These are phyloP conservation scores for Cephalotes varians DNA, from an alignment of 2,888 invertebrate species.

Conservation along the genomic window DNA sequence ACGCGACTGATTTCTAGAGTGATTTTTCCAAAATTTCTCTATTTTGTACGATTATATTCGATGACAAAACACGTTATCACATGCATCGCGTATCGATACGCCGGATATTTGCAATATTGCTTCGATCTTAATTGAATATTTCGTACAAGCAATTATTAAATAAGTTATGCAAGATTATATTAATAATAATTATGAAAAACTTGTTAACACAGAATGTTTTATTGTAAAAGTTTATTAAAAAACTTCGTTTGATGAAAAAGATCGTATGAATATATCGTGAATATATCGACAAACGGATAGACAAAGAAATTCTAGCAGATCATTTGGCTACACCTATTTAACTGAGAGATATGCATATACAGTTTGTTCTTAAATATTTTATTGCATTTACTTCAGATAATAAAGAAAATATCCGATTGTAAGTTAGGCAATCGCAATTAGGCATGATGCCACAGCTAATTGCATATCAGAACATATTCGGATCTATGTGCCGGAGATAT, in stretches of 20 bases:
- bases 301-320: not conserved
- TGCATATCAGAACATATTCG: constrained; percentile 67
- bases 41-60: not conserved
- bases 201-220: not conserved
- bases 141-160: constrained; percentile 7
- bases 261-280: not conserved
- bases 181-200: not conserved
- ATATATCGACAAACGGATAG: not conserved
- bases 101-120: not conserved
- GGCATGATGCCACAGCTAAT: constrained; percentile 55
- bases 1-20: constrained; percentile 23
- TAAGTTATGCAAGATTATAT: not conserved
- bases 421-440: not conserved
- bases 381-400: not conserved
- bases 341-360: not conserved
- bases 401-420: not conserved
- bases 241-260: not conserved
- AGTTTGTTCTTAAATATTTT: not conserved
- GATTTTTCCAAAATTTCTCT: not conserved
- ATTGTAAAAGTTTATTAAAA: not conserved
- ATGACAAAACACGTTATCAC: not conserved
- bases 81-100: not conserved
- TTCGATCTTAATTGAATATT: constrained; percentile 13
- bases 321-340: not conserved
- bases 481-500: constrained; percentile 59